A percentile compares a stretch with the other conserved stretches of the same genome.
Evolutionary conservation across 2,888 invertebrate species (phyloP).

Genomic region (Polyploca ridens): DNA sequence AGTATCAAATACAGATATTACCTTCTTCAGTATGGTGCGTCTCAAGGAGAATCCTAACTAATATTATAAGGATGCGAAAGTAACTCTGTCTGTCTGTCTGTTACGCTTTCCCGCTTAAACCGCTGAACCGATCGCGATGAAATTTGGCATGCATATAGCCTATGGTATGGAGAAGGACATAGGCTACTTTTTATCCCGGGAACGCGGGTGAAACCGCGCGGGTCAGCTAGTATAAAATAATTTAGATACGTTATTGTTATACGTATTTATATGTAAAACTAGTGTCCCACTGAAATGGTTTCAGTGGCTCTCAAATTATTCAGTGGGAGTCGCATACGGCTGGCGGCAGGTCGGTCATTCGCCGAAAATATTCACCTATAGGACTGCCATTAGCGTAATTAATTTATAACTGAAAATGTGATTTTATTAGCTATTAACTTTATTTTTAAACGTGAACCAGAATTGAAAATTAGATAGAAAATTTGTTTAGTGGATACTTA

Average conservation of each 20-base stretch:
- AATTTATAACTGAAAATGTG: neutral
- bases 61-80: too few species aligned
- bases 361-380: slow-evolving; percentile 6
- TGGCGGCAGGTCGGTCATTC: slow-evolving; percentile 30
- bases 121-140: too few species aligned
- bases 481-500: too few species aligned
- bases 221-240: slow-evolving; percentile 19
- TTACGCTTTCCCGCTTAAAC: too few species aligned
- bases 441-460: neutral
- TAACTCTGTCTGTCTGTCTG: too few species aligned
- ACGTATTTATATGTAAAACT: slow-evolving; percentile 21
- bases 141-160: too few species aligned
- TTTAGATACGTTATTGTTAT: slow-evolving; percentile 17
- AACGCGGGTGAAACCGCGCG: too few species aligned
- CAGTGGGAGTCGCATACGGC: slow-evolving; percentile 44
- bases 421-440: neutral
- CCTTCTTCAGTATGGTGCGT: too few species aligned
- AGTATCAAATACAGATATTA: too few species aligned
- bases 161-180: too few species aligned
- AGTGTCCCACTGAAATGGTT: slow-evolving; percentile 13
- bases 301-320: slow-evolving; percentile 44
- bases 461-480: neutral
- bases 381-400: slow-evolving; percentile 3
- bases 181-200: too few species aligned
- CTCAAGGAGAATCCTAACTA: too few species aligned